phyloP scores from a whole-genome alignment of 2,797 vertebrate genomes.

The Sphenopsis melanotis region DNA sequence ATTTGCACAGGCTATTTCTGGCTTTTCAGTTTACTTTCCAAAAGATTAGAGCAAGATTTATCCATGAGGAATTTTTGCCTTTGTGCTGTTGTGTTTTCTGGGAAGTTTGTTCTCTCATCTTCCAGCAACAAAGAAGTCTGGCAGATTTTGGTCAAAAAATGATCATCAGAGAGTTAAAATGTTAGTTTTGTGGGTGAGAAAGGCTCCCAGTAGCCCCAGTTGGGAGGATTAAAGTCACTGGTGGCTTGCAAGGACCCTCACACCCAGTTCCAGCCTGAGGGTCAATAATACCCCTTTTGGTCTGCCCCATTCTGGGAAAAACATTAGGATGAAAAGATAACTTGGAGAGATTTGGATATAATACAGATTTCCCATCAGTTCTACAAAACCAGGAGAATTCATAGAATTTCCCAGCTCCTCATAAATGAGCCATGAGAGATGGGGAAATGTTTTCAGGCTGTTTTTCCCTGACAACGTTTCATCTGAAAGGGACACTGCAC shows the following conservation, averaged over 20 bases:
- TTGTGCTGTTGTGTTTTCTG: background rate
- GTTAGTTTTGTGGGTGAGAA: background rate
- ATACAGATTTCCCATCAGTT: background rate
- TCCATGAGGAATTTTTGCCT: background rate
- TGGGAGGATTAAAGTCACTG: background rate
- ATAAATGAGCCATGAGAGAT: rapidly evolving
- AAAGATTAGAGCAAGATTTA: background rate
- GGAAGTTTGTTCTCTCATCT: background rate
- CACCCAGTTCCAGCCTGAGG: background rate
- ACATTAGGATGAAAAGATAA: too few relatives aligned
- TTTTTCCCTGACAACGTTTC: background rate
- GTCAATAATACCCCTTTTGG: background rate
- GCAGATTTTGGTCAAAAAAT: background rate
- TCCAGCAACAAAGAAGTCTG: background rate
- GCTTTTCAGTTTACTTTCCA: background rate
- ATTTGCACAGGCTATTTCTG: background rate
- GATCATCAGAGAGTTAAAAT: background rate
- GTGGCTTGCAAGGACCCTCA: background rate
- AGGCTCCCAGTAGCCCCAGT: rapidly evolving
- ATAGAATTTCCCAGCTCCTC: background rate
- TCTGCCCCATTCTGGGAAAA: background rate
- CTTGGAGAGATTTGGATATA: background rate
- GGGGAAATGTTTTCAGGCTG: background rate
- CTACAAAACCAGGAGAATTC: background rate
- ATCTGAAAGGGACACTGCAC: rapidly evolving